A percentile compares a stretch with the other conserved stretches of the same genome.
Evolutionary conservation across 2,888 invertebrate species (phyloP).

Genomic region (Stenodera caucasica): DNA sequence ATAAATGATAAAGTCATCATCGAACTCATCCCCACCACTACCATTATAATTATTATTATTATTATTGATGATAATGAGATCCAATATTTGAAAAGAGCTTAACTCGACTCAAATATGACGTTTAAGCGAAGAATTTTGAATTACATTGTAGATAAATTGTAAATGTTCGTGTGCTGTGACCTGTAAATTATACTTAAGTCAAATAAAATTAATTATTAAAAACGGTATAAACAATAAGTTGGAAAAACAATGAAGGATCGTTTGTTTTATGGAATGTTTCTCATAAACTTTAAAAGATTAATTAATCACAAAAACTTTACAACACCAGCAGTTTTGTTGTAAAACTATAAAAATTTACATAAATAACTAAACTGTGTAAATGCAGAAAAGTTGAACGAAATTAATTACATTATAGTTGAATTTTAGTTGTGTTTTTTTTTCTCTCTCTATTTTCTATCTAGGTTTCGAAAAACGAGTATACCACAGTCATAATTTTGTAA

Average conservation of each 20-base stretch:
- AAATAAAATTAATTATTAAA: background rate
- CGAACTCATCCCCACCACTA: too few species aligned
- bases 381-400: conserved; percentile 12
- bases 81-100: too few species aligned
- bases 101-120: too few species aligned
- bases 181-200: background rate
- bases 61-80: too few species aligned
- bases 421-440: too few species aligned
- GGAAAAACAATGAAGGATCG: background rate
- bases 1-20: conserved; percentile 31
- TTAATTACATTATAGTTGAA: conserved; percentile 1
- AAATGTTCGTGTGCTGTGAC: background rate
- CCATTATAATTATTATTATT: too few species aligned
- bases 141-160: background rate
- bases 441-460: too few species aligned
- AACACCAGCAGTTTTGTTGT: conserved; percentile 4
- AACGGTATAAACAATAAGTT: background rate
- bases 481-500: conserved; percentile 10
- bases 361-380: conserved; percentile 10
- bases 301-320: conserved; percentile 7
- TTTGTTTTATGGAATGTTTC: conserved; percentile 5
- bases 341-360: conserved; percentile 11
- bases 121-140: background rate
- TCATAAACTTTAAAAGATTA: background rate
- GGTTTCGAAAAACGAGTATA: too few species aligned